These are phyloP conservation scores for Erebia aethiops DNA, from an alignment of 2,888 invertebrate genomes.

Conservation along the genomic window DNA sequence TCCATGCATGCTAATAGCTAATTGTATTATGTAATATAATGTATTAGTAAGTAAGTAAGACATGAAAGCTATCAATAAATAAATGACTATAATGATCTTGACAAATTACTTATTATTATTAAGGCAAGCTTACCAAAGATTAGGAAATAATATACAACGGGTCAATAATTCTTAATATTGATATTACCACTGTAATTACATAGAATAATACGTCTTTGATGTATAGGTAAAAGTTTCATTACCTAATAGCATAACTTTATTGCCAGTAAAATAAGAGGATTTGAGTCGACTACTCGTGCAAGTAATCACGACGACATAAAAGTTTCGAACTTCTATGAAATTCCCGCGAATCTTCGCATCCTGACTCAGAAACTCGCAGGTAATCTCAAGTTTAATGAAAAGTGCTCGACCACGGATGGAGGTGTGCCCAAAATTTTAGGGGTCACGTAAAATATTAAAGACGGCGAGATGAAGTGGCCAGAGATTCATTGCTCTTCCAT, in stretches of 20 bases:
- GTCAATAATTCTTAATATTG: no score
- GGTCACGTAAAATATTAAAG: conserved; percentile 84
- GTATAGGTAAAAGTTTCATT: no score
- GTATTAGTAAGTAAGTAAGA: no score
- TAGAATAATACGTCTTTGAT: no score
- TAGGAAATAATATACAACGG: no score
- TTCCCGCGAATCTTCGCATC: conserved; percentile 68
- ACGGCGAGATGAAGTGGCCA: conserved; percentile 79
- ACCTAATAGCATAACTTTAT: neutral
- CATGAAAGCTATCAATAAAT: no score
- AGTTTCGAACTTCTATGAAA: conserved; percentile 79
- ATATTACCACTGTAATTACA: no score
- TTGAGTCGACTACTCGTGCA: conserved; percentile 67
- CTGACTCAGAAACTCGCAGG: conserved; percentile 69
- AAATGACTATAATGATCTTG: no score
- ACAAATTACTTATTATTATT: no score
- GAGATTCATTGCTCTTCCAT: conserved; percentile 80
- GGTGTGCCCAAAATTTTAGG: conserved; percentile 73
- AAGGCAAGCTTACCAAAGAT: no score
- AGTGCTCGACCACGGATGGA: conserved; percentile 68
- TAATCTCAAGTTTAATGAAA: conserved; percentile 81
- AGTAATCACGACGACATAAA: conserved; percentile 81
- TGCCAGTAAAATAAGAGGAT: neutral
- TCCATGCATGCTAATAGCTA: no score
- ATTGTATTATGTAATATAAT: no score